Conservation (phyloP, 2,888 invertebrate species). For the Ichneumoninae sp. region DNA sequence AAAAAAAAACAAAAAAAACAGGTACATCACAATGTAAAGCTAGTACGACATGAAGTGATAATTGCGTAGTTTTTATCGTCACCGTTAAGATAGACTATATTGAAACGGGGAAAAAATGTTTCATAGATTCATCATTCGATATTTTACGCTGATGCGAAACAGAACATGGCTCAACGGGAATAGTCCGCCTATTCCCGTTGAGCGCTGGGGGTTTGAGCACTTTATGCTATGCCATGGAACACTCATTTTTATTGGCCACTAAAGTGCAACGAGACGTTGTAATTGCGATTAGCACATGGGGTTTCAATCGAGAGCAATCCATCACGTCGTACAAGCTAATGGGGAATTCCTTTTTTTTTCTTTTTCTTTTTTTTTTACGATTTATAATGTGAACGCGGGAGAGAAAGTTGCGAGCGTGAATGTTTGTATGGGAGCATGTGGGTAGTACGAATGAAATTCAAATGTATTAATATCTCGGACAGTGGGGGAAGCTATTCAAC, state of each 20-base stretch:
- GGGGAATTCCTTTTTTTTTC: constrained; percentile 41
- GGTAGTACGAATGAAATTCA: constrained; percentile 29
- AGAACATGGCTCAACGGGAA: not conserved
- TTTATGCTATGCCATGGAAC: constrained; percentile 44
- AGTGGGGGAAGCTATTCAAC: constrained; percentile 21
- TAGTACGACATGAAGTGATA: constrained; percentile 73
- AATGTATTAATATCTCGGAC: constrained; percentile 58
- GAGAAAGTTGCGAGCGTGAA: constrained; percentile 43
- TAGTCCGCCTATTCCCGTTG: not conserved
- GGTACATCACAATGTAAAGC: constrained; percentile 74
- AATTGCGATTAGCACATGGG: not conserved
- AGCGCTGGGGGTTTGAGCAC: not conserved
- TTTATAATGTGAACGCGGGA: constrained; percentile 50
- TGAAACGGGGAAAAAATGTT: not conserved
- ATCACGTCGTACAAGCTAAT: constrained; percentile 76
- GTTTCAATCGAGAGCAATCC: constrained; percentile 22
- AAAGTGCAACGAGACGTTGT: not conserved
- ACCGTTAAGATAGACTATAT: constrained; percentile 20
- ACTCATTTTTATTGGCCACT: not conserved
- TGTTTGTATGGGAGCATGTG: constrained; percentile 13
- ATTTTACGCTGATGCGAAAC: constrained; percentile 33
- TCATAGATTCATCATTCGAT: constrained; percentile 38
- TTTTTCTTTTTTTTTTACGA: constrained; percentile 44
- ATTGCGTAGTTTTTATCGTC: constrained; percentile 11
- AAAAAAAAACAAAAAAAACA: constrained; percentile 39